phyloP scores from a whole-genome alignment of 1,140 invertebrate species.

The Rhizoglyphus robini region DNA sequence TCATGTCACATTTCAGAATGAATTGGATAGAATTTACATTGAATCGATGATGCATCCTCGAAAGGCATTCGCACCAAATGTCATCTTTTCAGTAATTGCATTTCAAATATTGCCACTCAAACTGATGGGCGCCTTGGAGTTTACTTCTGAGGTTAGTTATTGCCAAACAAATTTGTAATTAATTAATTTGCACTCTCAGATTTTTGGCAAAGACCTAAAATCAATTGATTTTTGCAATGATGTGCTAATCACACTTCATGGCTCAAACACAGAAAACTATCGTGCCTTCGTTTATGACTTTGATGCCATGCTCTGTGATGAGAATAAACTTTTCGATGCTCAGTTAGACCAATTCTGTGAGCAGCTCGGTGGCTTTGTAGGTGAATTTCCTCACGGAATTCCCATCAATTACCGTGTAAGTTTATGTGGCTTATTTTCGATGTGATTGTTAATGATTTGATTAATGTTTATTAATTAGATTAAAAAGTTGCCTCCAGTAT shows the following conservation, averaged over 20 bases:
- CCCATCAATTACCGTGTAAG: slow-evolving; percentile 14
- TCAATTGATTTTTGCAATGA: slow-evolving; percentile 2
- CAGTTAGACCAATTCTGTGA: slow-evolving; percentile 4
- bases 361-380: not conserved
- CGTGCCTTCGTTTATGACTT: slow-evolving; percentile 11
- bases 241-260: slow-evolving; percentile 4
- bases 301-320: not conserved
- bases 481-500: slow-evolving; percentile 1
- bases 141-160: not conserved
- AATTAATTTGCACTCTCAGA: no score
- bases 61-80: not conserved
- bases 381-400: slow-evolving; percentile 11
- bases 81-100: not conserved
- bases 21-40: not conserved
- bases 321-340: slow-evolving; percentile 7
- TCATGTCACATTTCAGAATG: not conserved
- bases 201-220: slow-evolving; percentile 16
- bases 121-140: not conserved
- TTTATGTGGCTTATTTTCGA: not conserved
- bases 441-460: no score
- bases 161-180: no score
- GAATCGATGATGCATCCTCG: not conserved
- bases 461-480: no score
- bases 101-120: not conserved
- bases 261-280: not conserved